These are phyloP conservation scores for Acrocera orbiculus DNA, from an alignment of 2,888 invertebrate species.

Conservation along the genomic window DNA sequence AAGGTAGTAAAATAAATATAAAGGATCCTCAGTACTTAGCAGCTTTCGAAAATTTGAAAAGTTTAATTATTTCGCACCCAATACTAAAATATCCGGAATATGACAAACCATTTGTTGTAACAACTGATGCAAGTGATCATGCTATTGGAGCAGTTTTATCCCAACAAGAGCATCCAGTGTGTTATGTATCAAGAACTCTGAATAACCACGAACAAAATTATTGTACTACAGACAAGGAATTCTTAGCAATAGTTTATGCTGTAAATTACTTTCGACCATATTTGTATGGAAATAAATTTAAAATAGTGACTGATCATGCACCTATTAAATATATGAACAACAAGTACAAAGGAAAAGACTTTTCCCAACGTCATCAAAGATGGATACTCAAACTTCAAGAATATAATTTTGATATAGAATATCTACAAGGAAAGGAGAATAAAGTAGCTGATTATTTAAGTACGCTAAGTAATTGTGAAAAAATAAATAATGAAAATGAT, in stretches of 20 bases:
- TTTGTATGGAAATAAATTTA: slow-evolving; percentile 10
- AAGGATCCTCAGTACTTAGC: slow-evolving; percentile 5
- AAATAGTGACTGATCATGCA: slow-evolving; percentile 9
- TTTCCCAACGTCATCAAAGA: slow-evolving; percentile 8
- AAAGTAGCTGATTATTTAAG: slow-evolving; percentile 12
- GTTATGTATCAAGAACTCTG: slow-evolving; percentile 2
- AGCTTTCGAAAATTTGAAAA: slow-evolving; percentile 8
- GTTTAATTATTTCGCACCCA: slow-evolving; percentile 4
- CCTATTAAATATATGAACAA: slow-evolving; percentile 10
- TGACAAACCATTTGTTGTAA: slow-evolving; percentile 6
- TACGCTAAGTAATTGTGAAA: slow-evolving; percentile 6
- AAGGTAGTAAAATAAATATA: slow-evolving; percentile 5
- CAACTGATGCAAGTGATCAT: slow-evolving; percentile 8
- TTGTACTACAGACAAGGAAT: slow-evolving; percentile 3
- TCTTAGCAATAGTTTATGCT: slow-evolving; percentile 5
- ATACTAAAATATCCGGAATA: slow-evolving; percentile 7
- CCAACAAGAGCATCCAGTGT: slow-evolving; percentile 6
- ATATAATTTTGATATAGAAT: slow-evolving; percentile 11
- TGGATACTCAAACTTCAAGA: slow-evolving; percentile 9
- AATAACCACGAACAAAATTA: slow-evolving; percentile 5
- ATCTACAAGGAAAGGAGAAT: slow-evolving; percentile 10
- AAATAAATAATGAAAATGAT: slow-evolving; percentile 6
- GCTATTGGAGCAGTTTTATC: slow-evolving; percentile 9
- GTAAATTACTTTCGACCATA: slow-evolving; percentile 10
- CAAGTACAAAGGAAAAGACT: slow-evolving; percentile 10